Evolutionary conservation across 2,888 invertebrate genomes (phyloP).

Genomic region (Agrochola lychnidis): DNA sequence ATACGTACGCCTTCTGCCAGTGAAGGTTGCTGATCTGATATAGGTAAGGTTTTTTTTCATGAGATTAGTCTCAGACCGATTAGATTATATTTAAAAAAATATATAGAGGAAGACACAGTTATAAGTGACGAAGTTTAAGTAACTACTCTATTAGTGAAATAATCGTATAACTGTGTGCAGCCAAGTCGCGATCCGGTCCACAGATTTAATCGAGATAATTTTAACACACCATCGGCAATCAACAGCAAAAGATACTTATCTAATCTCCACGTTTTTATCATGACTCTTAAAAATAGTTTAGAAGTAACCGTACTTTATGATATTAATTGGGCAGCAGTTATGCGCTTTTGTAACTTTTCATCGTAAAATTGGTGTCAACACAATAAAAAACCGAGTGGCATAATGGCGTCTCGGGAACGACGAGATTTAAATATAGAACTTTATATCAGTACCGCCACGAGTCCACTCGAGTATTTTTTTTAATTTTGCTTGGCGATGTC

Average conservation of each 20-base stretch:
- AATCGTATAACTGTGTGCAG: constrained; percentile 52
- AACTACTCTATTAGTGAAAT: constrained; percentile 20
- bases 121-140: constrained; percentile 5
- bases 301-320: constrained; percentile 44
- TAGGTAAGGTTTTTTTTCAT: neutral
- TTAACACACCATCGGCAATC: constrained; percentile 70
- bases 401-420: constrained; percentile 77
- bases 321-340: constrained; percentile 49
- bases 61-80: neutral
- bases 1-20: constrained; percentile 21
- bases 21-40: constrained; percentile 4
- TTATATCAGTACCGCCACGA: constrained; percentile 83
- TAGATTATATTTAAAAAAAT: neutral
- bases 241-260: constrained; percentile 68
- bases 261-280: constrained; percentile 64
- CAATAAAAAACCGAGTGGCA: constrained; percentile 73
- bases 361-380: constrained; percentile 64
- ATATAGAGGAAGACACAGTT: constrained; percentile 1
- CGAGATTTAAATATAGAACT: constrained; percentile 87
- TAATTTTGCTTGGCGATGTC: constrained; percentile 82
- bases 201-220: constrained; percentile 70
- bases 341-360: constrained; percentile 46
- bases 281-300: constrained; percentile 54
- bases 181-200: constrained; percentile 37
- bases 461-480: constrained; percentile 75